Evolutionary conservation across 1,140 invertebrate species (phyloP).

Genomic region (Mya arenaria): DNA sequence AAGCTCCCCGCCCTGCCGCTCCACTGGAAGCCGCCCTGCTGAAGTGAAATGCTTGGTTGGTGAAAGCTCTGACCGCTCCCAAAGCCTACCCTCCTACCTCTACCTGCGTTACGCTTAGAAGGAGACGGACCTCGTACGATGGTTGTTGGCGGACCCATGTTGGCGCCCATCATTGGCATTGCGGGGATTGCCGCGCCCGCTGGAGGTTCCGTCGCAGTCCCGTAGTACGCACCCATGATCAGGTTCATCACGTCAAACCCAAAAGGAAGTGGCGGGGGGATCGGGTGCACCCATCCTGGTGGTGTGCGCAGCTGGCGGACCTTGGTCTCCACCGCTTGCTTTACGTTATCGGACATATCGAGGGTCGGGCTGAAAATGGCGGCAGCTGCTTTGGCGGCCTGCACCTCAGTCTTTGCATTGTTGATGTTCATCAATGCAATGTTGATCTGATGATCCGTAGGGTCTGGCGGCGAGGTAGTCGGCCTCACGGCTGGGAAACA

Average conservation of each 20-base stretch:
- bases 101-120: too few relatives aligned
- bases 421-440: conserved; percentile 44
- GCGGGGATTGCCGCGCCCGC: neutral
- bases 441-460: conserved; percentile 36
- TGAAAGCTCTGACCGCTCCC: too few relatives aligned
- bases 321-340: conserved; percentile 35
- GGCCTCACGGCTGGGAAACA: too few relatives aligned
- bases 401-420: conserved; percentile 18
- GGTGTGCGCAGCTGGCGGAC: conserved; percentile 42
- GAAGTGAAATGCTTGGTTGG: too few relatives aligned
- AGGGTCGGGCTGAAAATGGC: conserved; percentile 27
- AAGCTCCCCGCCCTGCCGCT: too few relatives aligned
- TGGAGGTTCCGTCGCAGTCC: neutral
- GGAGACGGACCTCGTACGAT: conserved; percentile 24
- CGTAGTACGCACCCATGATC: conserved; percentile 41
- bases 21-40: too few relatives aligned
- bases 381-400: neutral
- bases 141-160: conserved; percentile 10
- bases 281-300: conserved; percentile 32
- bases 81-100: too few relatives aligned
- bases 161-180: too few relatives aligned
- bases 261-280: conserved; percentile 34
- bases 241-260: conserved; percentile 36
- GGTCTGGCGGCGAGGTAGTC: conserved; percentile 7
- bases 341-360: conserved; percentile 34